These are phyloP conservation scores for Brenthis hecate DNA, from an alignment of 2,888 invertebrate species.

Conservation along the genomic window DNA sequence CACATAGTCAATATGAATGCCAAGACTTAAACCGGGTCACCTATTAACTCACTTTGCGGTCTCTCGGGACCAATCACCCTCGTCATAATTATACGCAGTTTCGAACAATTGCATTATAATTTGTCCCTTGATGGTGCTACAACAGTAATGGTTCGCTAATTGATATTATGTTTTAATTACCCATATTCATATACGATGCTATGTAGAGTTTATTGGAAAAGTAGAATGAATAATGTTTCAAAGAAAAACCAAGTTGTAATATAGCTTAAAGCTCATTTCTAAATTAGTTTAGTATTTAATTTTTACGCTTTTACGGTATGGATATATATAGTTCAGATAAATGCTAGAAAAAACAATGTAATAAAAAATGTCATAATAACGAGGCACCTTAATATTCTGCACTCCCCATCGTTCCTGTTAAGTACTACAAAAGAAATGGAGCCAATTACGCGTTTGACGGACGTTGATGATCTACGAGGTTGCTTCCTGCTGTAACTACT, in stretches of 20 bases:
- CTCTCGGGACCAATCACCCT: conserved; percentile 33
- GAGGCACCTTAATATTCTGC: no score
- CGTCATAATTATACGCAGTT: conserved; percentile 29
- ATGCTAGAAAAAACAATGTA: no score
- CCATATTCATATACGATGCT: background rate
- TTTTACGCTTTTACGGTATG: no score
- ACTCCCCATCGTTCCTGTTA: background rate
- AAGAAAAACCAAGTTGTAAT: no score
- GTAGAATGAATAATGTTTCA: background rate
- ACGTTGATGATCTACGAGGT: conserved; percentile 23
- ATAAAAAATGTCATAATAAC: background rate
- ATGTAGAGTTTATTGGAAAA: background rate
- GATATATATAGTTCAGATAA: no score
- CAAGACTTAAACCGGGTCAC: conserved; percentile 38
- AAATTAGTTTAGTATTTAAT: no score
- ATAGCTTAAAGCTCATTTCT: no score
- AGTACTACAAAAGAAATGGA: conserved; percentile 24
- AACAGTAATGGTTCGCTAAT: conserved; percentile 1
- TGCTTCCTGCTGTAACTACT: conserved; percentile 17
- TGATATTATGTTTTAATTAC: conserved; percentile 1
- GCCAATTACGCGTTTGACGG: conserved; percentile 25
- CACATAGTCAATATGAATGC: conserved; percentile 29
- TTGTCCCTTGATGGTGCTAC: background rate
- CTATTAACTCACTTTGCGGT: conserved; percentile 32
- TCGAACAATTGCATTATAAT: conserved; percentile 23